Base-by-base conservation (phyloP, 2,888 invertebrate genomes). In the Tribolium freemani region DNA sequence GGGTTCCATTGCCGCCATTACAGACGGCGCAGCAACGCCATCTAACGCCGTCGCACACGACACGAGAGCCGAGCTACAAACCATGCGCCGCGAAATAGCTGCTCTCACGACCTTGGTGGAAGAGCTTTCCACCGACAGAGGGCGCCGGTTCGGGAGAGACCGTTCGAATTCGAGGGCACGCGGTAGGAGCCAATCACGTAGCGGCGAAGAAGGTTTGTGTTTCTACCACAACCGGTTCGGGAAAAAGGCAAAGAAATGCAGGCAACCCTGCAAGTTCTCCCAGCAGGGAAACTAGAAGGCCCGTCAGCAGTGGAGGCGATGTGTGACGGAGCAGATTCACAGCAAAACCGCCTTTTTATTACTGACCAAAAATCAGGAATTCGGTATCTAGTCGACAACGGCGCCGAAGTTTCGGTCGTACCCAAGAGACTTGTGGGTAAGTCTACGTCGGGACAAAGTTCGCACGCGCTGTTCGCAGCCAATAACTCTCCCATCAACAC, bases 361-460 rank as follows among this genome's bases (percentile, higher is more conserved):
- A 21, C 20, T 5, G 63, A 63, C 16, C 13, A 6, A 3, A 10
- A 4, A 10, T n/a, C 48, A 9, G 21, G 50, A 8, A 50, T 50
- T 9, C 50, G 30, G 3, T 64, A 8, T 53, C 46, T 64, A 3
- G 21, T 51, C 9, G 64, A 51, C 21, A 64, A 4, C 38, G 64
- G 31, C 6, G 53, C 64, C 10, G 64, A 64, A n/a, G 45, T 64
- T 3, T 64, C 64, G 6, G 53, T 64, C 13, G 8, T 64, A 9
- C 50, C 46, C 8, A 38, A 45, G 31, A 5, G 11, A 5, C 20
- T 45, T 10, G 30, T 10, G 3, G 26, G n/a, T 26, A 30, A 56
- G 38, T 10, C n/a, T 8, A 38, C 9, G 9, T n/a, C 57, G 3
- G 16, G 16, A 16, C 13, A 11, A 38, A 20, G 5, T 21, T n/a